Conservation (phyloP, 2,888 invertebrate genomes). For the Callyntrura guangdongensis region DNA sequence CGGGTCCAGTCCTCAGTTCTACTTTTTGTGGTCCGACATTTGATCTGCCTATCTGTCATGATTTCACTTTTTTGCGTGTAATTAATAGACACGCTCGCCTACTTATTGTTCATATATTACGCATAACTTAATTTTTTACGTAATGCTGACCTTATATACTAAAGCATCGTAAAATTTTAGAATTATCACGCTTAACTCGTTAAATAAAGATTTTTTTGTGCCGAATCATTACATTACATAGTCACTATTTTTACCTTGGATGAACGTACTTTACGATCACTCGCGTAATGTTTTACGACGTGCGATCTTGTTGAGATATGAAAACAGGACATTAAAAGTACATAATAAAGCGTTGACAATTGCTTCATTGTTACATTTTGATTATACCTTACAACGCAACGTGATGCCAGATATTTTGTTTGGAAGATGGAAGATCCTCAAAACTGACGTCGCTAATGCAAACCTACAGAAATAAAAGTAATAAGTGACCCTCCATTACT, state of each 20-base stretch:
- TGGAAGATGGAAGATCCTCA: neutral
- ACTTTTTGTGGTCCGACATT: neutral
- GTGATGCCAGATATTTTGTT: neutral
- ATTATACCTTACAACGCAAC: neutral
- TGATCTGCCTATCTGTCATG: conserved; percentile 23
- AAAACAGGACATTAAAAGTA: conserved; percentile 25
- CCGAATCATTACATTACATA: neutral
- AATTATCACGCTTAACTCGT: too few relatives aligned
- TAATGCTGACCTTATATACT: neutral
- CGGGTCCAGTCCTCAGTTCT: conserved; percentile 32
- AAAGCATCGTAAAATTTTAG: too few relatives aligned
- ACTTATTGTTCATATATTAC: neutral
- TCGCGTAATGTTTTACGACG: conserved; percentile 43
- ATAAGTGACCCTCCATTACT: neutral
- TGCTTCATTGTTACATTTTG: conserved; percentile 1
- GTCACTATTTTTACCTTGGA: neutral
- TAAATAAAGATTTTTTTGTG: neutral
- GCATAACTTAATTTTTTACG: neutral
- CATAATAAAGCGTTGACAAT: conserved; percentile 6
- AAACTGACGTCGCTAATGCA: neutral
- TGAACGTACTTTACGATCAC: neutral
- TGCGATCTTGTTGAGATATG: conserved; percentile 64
- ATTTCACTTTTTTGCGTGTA: conserved; percentile 17
- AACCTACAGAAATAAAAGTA: neutral
- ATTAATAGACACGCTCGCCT: conserved; percentile 4